These are phyloP conservation scores for Hylaeus volcanicus DNA, from an alignment of 1,140 invertebrate species.

Conservation along the genomic window DNA sequence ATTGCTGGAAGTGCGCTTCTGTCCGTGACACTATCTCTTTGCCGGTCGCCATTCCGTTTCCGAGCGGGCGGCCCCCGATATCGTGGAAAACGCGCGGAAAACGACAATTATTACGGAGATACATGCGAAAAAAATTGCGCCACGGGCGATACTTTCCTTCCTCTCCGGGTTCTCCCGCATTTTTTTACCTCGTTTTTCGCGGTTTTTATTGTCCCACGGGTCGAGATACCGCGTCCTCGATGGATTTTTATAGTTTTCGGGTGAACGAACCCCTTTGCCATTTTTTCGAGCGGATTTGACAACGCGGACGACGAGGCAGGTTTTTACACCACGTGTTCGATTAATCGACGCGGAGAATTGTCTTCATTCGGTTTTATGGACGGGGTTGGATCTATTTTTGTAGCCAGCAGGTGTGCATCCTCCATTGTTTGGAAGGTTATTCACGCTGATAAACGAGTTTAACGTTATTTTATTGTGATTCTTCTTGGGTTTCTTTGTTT, in stretches of 20 bases:
- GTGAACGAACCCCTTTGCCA: slow-evolving; percentile 9
- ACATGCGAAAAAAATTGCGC: slow-evolving; percentile 46
- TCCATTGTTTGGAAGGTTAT: too few relatives aligned
- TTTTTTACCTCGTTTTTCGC: too few relatives aligned
- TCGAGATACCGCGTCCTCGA: neutral
- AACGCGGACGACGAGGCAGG: neutral
- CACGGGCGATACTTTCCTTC: neutral
- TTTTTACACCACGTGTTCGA: neutral
- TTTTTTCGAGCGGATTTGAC: neutral
- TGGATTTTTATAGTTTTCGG: slow-evolving; percentile 27
- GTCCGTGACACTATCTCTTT: slow-evolving; percentile 73
- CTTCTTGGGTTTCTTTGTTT: too few relatives aligned
- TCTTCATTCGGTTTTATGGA: neutral
- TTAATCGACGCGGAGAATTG: neutral
- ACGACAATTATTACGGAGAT: slow-evolving; percentile 66
- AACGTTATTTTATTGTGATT: too few relatives aligned
- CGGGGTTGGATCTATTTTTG: neutral
- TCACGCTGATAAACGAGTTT: too few relatives aligned
- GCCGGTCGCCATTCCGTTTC: slow-evolving; percentile 46
- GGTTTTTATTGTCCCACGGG: neutral
- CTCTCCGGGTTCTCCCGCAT: neutral
- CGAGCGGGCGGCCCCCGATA: slow-evolving; percentile 16
- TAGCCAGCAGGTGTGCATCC: too few relatives aligned
- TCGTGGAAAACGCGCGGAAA: neutral
- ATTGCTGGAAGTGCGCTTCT: slow-evolving; percentile 51